These are phyloP conservation scores for Acropora yongei DNA, from an alignment of 64 coral and sea anemone species.

Conservation along the genomic window DNA sequence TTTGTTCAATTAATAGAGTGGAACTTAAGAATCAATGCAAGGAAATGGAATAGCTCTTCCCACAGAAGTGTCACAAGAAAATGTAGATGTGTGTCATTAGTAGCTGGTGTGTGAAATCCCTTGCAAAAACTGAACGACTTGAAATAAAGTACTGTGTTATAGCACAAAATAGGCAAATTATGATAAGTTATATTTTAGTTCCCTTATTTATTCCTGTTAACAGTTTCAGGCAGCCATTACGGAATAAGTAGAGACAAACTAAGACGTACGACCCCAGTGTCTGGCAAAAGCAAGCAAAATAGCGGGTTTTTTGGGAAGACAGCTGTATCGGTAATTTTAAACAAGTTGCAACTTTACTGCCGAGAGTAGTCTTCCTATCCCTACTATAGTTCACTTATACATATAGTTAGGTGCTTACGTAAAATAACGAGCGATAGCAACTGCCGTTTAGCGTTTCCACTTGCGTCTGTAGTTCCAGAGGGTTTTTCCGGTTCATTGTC, in stretches of 20 bases:
- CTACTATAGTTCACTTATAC: neutral
- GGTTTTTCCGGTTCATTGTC: constrained; percentile 5
- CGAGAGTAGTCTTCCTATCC: neutral
- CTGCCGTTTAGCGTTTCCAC: neutral
- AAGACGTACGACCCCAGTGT: neutral
- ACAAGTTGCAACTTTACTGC: neutral
- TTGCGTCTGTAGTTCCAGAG: neutral
- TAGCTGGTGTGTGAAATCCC: neutral
- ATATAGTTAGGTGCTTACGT: neutral
- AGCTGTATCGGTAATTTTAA: neutral
- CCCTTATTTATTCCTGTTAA: constrained; percentile 16
- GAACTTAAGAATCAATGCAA: neutral
- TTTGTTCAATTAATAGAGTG: neutral
- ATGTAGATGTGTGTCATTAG: constrained; percentile 6
- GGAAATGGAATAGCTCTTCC: neutral
- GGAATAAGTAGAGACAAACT: constrained; percentile 5
- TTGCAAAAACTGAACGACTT: neutral
- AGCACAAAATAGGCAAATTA: neutral
- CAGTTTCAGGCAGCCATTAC: neutral
- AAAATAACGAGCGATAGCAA: neutral
- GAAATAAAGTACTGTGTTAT: neutral
- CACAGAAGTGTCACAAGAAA: neutral
- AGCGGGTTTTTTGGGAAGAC: neutral
- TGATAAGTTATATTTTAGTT: neutral
- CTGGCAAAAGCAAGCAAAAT: neutral